A percentile compares a stretch with the other conserved stretches of the same genome.
Evolutionary conservation across 2,797 vertebrate species (phyloP).

Genomic region (Platyrinchus mystaceus): DNA sequence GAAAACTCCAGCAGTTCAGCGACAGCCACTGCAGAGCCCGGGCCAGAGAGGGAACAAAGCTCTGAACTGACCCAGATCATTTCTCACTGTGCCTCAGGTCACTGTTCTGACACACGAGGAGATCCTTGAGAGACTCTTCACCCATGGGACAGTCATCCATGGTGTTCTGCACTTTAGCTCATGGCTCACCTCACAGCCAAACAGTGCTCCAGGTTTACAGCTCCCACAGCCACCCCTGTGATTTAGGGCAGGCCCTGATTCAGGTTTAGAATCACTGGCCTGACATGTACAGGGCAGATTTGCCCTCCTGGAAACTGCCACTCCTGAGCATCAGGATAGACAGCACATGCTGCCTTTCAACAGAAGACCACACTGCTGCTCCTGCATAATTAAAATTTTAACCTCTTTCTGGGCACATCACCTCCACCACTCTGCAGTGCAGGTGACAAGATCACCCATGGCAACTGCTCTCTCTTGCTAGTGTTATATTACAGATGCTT

Average conservation of each 20-base stretch:
- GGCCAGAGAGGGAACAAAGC: neutral
- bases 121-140: neutral
- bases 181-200: neutral
- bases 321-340: neutral
- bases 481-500: neutral
- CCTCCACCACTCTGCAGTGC: neutral
- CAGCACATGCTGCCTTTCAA: neutral
- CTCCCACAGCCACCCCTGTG: neutral
- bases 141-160: accelerated
- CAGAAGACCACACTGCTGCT: neutral
- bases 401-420: neutral
- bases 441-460: neutral
- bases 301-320: neutral
- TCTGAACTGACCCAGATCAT: neutral
- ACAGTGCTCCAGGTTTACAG: neutral
- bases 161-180: neutral
- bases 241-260: neutral
- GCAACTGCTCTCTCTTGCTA: neutral
- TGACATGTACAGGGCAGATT: neutral
- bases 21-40: accelerated
- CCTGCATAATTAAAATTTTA: neutral
- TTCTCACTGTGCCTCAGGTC: neutral
- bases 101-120: neutral
- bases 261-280: neutral
- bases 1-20: neutral